A percentile compares a stretch with the other conserved stretches of the same genome.
Evolutionary conservation across 92 coral and sea anemone species (phyloP).

Genomic region (Bergia sp.): DNA sequence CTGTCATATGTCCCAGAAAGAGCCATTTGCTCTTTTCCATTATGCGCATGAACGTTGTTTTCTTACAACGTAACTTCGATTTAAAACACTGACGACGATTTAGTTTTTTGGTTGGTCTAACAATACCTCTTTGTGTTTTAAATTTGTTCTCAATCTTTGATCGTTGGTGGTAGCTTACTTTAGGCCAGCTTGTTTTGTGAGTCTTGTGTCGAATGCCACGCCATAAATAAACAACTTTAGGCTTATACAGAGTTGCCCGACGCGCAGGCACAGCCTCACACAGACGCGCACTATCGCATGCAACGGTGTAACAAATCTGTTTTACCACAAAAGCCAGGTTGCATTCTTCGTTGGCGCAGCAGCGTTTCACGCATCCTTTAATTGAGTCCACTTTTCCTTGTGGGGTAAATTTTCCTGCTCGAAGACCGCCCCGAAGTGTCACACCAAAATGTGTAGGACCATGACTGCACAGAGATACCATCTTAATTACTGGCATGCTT

Average conservation of each 20-base stretch:
- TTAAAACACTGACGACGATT: constrained; percentile 11
- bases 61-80: constrained; percentile 25
- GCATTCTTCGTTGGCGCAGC: constrained; percentile 80
- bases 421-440: constrained; percentile 87
- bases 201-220: constrained; percentile 49
- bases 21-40: constrained; percentile 48
- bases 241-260: constrained; percentile 63
- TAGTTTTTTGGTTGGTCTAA: not conserved
- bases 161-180: not conserved
- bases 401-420: constrained; percentile 81
- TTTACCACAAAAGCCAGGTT: constrained; percentile 85
- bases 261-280: constrained; percentile 76
- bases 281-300: constrained; percentile 74
- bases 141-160: not conserved
- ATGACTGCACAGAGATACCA: constrained; percentile 84
- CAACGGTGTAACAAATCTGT: constrained; percentile 81
- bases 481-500: constrained; percentile 69
- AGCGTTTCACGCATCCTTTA: constrained; percentile 81
- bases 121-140: not conserved
- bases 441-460: constrained; percentile 73
- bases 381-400: constrained; percentile 78
- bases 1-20: constrained; percentile 69
- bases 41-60: not conserved
- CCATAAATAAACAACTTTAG: constrained; percentile 77
- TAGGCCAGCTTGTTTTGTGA: not conserved